Evolutionary conservation across 2,113 vertebrate genomes (phyloP).

Genomic region (Oreochromis niloticus): DNA sequence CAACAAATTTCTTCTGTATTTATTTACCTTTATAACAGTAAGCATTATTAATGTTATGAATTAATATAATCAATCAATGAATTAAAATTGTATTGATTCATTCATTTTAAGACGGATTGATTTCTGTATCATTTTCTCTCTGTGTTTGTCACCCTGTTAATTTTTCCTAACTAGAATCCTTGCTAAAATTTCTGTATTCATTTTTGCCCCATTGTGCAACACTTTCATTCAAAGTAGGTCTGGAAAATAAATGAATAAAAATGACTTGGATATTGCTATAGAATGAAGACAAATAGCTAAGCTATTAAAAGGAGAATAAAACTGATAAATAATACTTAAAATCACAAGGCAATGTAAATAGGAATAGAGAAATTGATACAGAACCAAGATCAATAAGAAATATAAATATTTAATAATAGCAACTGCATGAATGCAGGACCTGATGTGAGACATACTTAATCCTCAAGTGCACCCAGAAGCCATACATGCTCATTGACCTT

Average conservation of each 20-base stretch:
- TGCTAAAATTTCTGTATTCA: not conserved
- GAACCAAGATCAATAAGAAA: not conserved
- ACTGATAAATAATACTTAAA: not conserved
- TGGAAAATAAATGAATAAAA: not conserved
- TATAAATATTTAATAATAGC: not conserved
- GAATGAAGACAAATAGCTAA: not conserved
- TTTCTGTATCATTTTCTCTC: not conserved
- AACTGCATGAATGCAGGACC: not conserved
- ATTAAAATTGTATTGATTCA: not conserved
- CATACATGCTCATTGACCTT: not conserved
- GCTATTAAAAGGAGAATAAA: not conserved
- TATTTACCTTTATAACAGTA: not conserved
- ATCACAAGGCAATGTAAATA: not conserved
- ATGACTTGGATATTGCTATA: not conserved
- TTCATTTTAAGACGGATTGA: rapidly evolving
- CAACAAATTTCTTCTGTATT: not conserved
- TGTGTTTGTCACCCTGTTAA: not conserved
- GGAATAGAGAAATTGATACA: not conserved
- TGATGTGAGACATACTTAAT: not conserved
- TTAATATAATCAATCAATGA: not conserved
- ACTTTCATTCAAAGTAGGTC: not conserved
- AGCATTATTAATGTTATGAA: not conserved
- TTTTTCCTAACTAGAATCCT: not conserved
- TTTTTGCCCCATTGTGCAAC: not conserved
- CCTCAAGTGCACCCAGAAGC: not conserved